phyloP scores from a whole-genome alignment of 2,797 vertebrate genomes.

The Gymnoscopelus braueri region DNA sequence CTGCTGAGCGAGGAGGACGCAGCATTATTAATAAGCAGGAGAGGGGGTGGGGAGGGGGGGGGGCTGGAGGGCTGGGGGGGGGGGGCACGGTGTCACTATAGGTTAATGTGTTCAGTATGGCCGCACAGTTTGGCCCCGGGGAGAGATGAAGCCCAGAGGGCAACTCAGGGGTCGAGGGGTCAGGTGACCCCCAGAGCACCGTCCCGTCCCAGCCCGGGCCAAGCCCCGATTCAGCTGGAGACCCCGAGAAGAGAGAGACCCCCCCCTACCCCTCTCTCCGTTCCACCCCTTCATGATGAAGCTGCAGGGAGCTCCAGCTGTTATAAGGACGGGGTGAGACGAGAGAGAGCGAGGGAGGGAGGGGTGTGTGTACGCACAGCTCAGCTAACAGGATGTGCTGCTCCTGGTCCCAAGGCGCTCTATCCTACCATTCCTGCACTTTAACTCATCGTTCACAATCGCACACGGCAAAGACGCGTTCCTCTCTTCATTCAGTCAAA shows the following conservation, averaged over 20 bases:
- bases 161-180: slow-evolving; percentile 58
- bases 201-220: slow-evolving; percentile 57
- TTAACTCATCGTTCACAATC: slow-evolving; percentile 43
- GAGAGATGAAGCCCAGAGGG: slow-evolving; percentile 72
- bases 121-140: slow-evolving; percentile 56
- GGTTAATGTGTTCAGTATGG: slow-evolving; percentile 78
- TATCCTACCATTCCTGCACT: slow-evolving; percentile 49
- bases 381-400: slow-evolving; percentile 74
- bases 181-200: slow-evolving; percentile 53
- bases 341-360: slow-evolving; percentile 17
- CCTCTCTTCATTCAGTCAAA: slow-evolving; percentile 21
- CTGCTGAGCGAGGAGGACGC: slow-evolving; percentile 34
- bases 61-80: slow-evolving; percentile 29
- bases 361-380: slow-evolving; percentile 24
- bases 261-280: slow-evolving; percentile 63
- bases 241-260: slow-evolving; percentile 51
- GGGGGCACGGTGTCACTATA: slow-evolving; percentile 28
- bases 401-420: slow-evolving; percentile 53
- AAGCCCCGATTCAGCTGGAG: slow-evolving; percentile 68
- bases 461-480: slow-evolving; percentile 3
- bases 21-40: slow-evolving; percentile 48
- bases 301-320: slow-evolving; percentile 59
- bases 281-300: slow-evolving; percentile 19
- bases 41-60: slow-evolving; percentile 26
- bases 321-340: slow-evolving; percentile 33